phyloP scores from a whole-genome alignment of 1,140 invertebrate species.

The Pogonomyrmex californicus region DNA sequence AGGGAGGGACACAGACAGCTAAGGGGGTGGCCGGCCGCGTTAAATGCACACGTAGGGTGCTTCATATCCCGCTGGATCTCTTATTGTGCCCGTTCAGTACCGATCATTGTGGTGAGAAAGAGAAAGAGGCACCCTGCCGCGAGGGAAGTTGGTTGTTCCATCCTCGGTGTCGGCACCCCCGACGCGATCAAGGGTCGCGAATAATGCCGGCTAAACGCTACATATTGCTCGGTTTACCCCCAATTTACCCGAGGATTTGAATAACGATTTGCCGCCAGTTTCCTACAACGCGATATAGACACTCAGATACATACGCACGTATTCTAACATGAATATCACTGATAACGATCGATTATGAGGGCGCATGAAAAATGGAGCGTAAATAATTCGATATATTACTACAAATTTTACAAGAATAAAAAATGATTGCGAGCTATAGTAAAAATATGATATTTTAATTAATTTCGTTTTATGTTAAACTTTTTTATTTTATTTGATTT shows the following conservation, averaged over 20 bases:
- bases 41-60: constrained; percentile 66
- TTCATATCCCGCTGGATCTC: constrained; percentile 45
- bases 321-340: neutral
- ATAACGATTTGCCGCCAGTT: constrained; percentile 70
- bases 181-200: constrained; percentile 71
- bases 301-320: neutral
- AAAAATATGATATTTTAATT: constrained; percentile 12
- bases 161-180: constrained; percentile 68
- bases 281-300: constrained; percentile 26
- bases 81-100: constrained; percentile 65
- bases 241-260: constrained; percentile 78
- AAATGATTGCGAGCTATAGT: neutral
- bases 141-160: constrained; percentile 49
- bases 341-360: constrained; percentile 34
- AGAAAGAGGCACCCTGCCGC: constrained; percentile 27
- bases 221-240: constrained; percentile 78
- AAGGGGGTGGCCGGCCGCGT: constrained; percentile 56
- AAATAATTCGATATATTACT: neutral
- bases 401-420: neutral
- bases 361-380: neutral
- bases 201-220: constrained; percentile 80
- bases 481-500: neutral
- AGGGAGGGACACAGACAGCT: constrained; percentile 14
- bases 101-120: constrained; percentile 49
- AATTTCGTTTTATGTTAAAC: neutral